Percentiles rank a stretch among this genome's conserved stretches.
phyloP scores from a whole-genome alignment of 1,140 invertebrate species.

The Oncopeltus fasciatus region DNA sequence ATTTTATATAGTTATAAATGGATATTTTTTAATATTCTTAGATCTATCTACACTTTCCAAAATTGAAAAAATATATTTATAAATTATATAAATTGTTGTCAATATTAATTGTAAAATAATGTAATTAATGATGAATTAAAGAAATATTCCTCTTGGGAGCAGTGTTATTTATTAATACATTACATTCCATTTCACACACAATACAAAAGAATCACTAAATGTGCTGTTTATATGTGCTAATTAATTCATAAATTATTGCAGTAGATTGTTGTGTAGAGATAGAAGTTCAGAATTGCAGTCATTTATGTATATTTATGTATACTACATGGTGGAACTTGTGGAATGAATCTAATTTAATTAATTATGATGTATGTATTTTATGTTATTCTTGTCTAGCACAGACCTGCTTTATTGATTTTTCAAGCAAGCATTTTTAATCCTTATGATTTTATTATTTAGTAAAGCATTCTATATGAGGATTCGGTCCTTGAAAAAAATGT shows the following conservation, averaged over 20 bases:
- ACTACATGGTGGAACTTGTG: no score
- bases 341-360: no score
- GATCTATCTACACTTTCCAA: slow-evolving; percentile 16
- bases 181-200: slow-evolving; percentile 5
- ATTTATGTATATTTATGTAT: no score
- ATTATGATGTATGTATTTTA: no score
- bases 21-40: slow-evolving; percentile 13
- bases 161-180: slow-evolving; percentile 10
- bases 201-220: slow-evolving; percentile 3
- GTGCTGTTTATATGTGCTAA: slow-evolving; percentile 11
- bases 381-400: no score
- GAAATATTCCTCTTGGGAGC: slow-evolving; percentile 13
- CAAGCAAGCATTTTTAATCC: no score
- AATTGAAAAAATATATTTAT: slow-evolving; percentile 11
- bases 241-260: neutral
- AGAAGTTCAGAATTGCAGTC: no score
- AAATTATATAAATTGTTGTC: slow-evolving; percentile 12
- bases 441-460: no score
- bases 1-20: no score
- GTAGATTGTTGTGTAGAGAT: neutral
- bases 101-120: slow-evolving; percentile 14
- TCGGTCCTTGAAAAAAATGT: no score
- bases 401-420: no score
- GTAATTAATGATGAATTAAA: slow-evolving; percentile 19
- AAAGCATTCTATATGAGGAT: no score